A percentile compares a stretch with the other conserved stretches of the same genome.
phyloP scores from a whole-genome alignment of 2,797 vertebrate species.

The Propithecus deckenii region DNA sequence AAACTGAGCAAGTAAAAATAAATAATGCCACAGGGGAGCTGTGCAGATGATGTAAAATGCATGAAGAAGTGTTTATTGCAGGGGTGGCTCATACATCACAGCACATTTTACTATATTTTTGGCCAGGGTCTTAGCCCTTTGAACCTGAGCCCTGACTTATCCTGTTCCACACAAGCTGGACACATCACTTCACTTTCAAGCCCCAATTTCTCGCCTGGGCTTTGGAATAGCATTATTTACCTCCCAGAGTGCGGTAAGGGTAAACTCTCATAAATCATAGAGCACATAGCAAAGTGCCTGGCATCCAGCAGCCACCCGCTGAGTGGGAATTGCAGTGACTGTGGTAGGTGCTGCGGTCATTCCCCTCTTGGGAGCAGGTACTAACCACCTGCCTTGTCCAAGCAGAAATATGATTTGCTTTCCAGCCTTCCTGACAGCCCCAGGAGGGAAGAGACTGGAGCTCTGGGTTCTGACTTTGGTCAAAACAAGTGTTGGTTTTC shows the following conservation, averaged over 20 bases:
- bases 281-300: neutral
- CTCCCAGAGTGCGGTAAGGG: too few relatives aligned
- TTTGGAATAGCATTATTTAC: too few relatives aligned
- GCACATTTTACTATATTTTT: too few relatives aligned
- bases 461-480: rapidly evolving
- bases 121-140: neutral
- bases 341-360: too few relatives aligned
- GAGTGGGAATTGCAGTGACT: rapidly evolving
- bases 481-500: neutral
- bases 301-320: rapidly evolving
- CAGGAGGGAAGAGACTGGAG: neutral
- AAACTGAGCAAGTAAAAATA: neutral
- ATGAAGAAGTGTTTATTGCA: neutral
- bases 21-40: rapidly evolving
- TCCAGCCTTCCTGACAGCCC: neutral
- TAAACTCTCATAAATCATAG: neutral
- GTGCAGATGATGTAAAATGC: neutral
- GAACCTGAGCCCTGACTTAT: neutral
- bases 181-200: neutral
- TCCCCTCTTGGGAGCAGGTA: neutral
- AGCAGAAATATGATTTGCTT: rapidly evolving
- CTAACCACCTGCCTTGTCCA: neutral
- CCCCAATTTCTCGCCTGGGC: neutral
- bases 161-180: neutral
- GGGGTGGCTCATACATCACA: too few relatives aligned